A percentile compares a stretch with the other conserved stretches of the same genome.
Conservation (phyloP, 2,888 invertebrate species). For the Hypena proboscidalis region DNA sequence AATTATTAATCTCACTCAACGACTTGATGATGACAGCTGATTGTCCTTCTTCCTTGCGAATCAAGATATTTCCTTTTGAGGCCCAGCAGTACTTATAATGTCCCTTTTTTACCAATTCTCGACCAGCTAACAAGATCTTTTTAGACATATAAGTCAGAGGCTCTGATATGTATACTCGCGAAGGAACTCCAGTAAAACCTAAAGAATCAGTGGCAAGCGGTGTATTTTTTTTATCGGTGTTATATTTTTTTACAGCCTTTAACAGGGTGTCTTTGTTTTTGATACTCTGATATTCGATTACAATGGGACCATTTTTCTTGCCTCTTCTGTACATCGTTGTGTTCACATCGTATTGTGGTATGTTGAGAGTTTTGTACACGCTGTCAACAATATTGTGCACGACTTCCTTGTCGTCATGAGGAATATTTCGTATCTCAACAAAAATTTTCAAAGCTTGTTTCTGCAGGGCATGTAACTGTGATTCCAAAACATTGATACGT, state of each 20-base stretch:
- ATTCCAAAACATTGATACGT: too few relatives aligned
- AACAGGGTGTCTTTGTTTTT: constrained; percentile 4
- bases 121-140: constrained; percentile 1
- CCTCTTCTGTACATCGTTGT: constrained; percentile 7
- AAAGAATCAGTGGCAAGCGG: neutral
- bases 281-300: constrained; percentile 3
- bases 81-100: constrained; percentile 8
- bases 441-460: too few relatives aligned
- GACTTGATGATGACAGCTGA: too few relatives aligned
- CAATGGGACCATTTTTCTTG: constrained; percentile 2
- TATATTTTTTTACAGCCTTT: constrained; percentile 7
- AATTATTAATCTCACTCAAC: neutral
- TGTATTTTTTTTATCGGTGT: constrained; percentile 1
- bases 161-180: constrained; percentile 1
- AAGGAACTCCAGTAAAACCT: neutral
- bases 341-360: neutral
- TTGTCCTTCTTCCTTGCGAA: constrained; percentile 9
- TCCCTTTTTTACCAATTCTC: constrained; percentile 6
- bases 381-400: too few relatives aligned
- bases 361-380: neutral
- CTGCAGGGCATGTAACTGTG: too few relatives aligned
- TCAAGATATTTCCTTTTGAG: constrained; percentile 5
- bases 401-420: too few relatives aligned
- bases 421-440: too few relatives aligned
- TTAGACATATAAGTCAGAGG: neutral